phyloP scores from a whole-genome alignment of 2,888 invertebrate species.

The Tetranychus piercei region DNA sequence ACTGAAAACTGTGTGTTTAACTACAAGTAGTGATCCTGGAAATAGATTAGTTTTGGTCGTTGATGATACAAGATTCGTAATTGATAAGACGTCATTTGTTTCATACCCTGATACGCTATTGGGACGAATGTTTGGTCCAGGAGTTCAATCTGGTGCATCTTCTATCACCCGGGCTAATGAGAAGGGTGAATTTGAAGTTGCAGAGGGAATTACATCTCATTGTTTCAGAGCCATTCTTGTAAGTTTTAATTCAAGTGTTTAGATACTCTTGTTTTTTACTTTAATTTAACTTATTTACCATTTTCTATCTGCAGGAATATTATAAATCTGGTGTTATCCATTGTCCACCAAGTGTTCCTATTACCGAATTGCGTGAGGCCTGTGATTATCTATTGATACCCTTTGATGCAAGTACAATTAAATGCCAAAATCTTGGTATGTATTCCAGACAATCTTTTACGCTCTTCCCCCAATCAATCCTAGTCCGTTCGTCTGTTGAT shows the following conservation, averaged over 20 bases:
- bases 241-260: slow-evolving; percentile 22
- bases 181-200: slow-evolving; percentile 86
- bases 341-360: slow-evolving; percentile 85
- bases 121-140: slow-evolving; percentile 40
- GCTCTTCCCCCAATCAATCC: not conserved
- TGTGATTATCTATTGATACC: slow-evolving; percentile 96
- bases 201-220: slow-evolving; percentile 84
- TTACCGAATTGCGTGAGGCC: slow-evolving; percentile 89
- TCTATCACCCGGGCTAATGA: slow-evolving; percentile 77
- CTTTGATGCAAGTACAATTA: slow-evolving; percentile 83
- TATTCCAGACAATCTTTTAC: not conserved
- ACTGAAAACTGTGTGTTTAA: not conserved
- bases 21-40: not conserved
- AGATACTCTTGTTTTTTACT: not conserved
- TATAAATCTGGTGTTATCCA: slow-evolving; percentile 75
- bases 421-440: slow-evolving; percentile 80
- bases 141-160: not conserved
- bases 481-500: not conserved
- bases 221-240: slow-evolving; percentile 78
- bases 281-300: not conserved
- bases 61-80: slow-evolving; percentile 80
- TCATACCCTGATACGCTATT: slow-evolving; percentile 96
- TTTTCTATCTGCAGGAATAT: slow-evolving; percentile 44
- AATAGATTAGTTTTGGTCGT: slow-evolving; percentile 69
- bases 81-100: slow-evolving; percentile 76